Evolutionary conservation across 2,113 vertebrate species (phyloP).

Genomic region (Hippocampus barbouri): DNA sequence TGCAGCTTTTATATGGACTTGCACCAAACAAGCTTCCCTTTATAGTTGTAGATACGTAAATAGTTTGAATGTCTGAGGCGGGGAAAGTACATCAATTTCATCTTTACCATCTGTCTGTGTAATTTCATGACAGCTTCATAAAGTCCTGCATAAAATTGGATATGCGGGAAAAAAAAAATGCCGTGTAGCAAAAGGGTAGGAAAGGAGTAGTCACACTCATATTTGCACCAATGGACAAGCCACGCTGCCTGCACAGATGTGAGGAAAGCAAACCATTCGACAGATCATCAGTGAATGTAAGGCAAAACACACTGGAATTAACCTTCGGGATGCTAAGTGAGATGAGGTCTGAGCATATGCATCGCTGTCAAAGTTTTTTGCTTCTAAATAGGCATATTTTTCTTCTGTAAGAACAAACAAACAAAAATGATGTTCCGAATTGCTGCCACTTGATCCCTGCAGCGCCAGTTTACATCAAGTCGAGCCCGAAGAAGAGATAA

Average conservation of each 20-base stretch:
- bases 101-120: not conserved
- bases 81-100: not conserved
- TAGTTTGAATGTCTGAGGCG: not conserved
- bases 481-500: not conserved
- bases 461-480: not conserved
- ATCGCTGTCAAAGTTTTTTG: not conserved
- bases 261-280: too few species aligned
- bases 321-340: not conserved
- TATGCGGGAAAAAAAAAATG: not conserved
- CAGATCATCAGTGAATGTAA: too few species aligned
- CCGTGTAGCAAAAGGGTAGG: not conserved
- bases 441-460: too few species aligned
- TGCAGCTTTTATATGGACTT: conserved; percentile 33
- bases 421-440: not conserved
- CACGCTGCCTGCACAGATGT: too few species aligned
- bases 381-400: not conserved
- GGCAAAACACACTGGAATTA: too few species aligned
- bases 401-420: not conserved
- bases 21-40: conserved; percentile 29
- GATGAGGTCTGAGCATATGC: not conserved
- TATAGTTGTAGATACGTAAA: conserved; percentile 1
- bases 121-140: conserved; percentile 2
- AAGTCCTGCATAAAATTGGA: not conserved
- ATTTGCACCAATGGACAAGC: too few species aligned
- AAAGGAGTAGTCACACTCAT: not conserved